Conservation (phyloP, 2,113 vertebrate species). For the Paedocypris sp. region DNA sequence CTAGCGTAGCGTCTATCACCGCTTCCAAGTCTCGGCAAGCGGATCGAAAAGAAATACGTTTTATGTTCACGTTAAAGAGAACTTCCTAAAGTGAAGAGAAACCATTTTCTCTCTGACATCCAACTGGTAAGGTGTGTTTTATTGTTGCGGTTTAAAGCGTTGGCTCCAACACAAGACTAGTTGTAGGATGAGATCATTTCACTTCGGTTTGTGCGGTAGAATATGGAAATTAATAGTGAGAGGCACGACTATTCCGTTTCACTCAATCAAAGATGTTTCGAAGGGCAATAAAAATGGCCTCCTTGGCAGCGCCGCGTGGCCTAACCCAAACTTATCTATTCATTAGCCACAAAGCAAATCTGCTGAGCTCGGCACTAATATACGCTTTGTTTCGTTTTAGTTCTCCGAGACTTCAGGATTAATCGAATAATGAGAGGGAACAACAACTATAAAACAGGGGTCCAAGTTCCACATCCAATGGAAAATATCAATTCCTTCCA, state of each 20-base stretch:
- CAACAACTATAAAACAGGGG: constrained; percentile 57
- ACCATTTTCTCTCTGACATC: constrained; percentile 25
- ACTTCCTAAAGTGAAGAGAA: constrained; percentile 35
- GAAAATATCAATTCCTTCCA: constrained; percentile 61
- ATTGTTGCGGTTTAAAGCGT: constrained; percentile 36
- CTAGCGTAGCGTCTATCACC: constrained; percentile 16
- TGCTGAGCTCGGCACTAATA: constrained; percentile 44
- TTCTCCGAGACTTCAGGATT: constrained; percentile 49
- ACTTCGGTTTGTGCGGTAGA: constrained; percentile 31
- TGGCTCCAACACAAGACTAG: constrained; percentile 35
- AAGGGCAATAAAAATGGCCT: constrained; percentile 41
- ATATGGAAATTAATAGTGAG: constrained; percentile 39
- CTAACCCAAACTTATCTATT: constrained; percentile 38
- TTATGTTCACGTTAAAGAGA: constrained; percentile 34
- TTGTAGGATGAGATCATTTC: constrained; percentile 43
- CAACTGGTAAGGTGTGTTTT: constrained; percentile 41
- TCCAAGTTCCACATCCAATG: constrained; percentile 58
- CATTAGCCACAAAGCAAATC: constrained; percentile 43
- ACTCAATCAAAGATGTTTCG: constrained; percentile 42
- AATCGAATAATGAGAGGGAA: constrained; percentile 57
- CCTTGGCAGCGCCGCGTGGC: constrained; percentile 44
- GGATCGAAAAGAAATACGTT: constrained; percentile 24
- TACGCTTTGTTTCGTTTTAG: constrained; percentile 38
- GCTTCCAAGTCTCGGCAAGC: constrained; percentile 31
- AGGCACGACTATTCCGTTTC: constrained; percentile 34